These are phyloP conservation scores for Panthera tigris DNA, from an alignment of 2,113 vertebrate genomes.

Conservation along the genomic window DNA sequence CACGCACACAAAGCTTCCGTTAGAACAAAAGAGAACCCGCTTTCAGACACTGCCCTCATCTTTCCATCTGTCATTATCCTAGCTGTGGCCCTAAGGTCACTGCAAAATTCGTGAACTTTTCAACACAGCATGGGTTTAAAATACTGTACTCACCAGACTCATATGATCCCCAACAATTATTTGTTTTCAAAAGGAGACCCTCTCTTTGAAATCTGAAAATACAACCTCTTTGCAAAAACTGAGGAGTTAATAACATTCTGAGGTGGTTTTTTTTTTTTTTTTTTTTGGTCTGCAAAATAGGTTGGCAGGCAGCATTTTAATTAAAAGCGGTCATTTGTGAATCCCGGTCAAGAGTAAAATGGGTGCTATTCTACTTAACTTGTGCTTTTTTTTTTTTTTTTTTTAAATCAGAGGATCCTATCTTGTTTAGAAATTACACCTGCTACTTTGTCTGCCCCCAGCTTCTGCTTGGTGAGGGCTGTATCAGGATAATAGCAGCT, in stretches of 20 bases:
- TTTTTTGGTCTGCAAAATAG: constrained; percentile 66
- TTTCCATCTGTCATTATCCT: constrained; percentile 48
- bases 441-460: neutral
- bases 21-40: constrained; percentile 76
- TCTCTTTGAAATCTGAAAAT: constrained; percentile 81
- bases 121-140: constrained; percentile 54
- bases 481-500: constrained; percentile 56
- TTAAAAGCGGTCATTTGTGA: constrained; percentile 75
- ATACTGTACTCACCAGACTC: constrained; percentile 55
- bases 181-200: constrained; percentile 77
- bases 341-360: constrained; percentile 68
- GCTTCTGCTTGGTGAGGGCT: constrained; percentile 9
- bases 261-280: constrained; percentile 35
- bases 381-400: neutral
- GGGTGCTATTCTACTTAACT: constrained; percentile 33
- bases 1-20: constrained; percentile 38
- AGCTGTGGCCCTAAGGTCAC: constrained; percentile 53
- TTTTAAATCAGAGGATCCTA: constrained; percentile 56
- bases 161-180: constrained; percentile 62
- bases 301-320: constrained; percentile 75
- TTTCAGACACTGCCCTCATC: constrained; percentile 11
- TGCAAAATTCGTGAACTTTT: constrained; percentile 75
- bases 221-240: constrained; percentile 75
- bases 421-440: constrained; percentile 72
- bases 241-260: constrained; percentile 72